phyloP scores from a whole-genome alignment of 2,888 invertebrate species.

The Ectropis crepuscularia region DNA sequence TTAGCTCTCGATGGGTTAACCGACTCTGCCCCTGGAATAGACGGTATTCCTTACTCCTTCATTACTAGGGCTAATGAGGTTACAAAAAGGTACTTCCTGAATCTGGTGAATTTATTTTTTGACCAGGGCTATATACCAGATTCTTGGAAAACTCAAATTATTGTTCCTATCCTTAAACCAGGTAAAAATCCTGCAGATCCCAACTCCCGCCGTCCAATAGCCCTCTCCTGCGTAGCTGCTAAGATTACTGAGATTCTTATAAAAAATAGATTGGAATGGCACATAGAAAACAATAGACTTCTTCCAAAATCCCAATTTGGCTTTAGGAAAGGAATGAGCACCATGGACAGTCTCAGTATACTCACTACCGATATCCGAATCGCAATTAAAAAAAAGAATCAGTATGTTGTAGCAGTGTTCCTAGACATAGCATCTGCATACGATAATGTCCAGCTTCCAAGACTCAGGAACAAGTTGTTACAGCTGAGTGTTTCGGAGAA shows the following conservation, averaged over 20 bases:
- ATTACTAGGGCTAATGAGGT: too few species aligned
- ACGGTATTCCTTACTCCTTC: too few species aligned
- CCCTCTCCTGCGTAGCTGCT: too few species aligned
- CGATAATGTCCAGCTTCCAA: slow-evolving; percentile 39
- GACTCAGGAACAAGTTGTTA: slow-evolving; percentile 36
- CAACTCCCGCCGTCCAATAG: background rate
- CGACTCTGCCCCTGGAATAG: too few species aligned
- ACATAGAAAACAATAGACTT: background rate
- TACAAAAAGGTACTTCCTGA: too few species aligned
- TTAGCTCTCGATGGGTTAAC: too few species aligned
- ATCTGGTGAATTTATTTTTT: too few species aligned
- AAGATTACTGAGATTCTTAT: background rate
- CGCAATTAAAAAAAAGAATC: background rate
- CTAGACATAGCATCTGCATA: slow-evolving; percentile 1
- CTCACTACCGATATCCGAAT: slow-evolving; percentile 31
- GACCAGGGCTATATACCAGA: too few species aligned
- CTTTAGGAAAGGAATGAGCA: background rate
- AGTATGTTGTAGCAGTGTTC: slow-evolving; percentile 9
- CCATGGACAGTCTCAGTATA: slow-evolving; percentile 2
- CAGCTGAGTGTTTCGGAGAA: slow-evolving; percentile 34
- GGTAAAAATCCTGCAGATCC: background rate
- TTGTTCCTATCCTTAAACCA: too few species aligned
- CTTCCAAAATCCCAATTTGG: slow-evolving; percentile 14
- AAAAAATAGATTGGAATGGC: slow-evolving; percentile 17
- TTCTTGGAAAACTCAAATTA: too few species aligned